Evolutionary conservation across 2,797 vertebrate species (phyloP).

Genomic region (Tapirus indicus): DNA sequence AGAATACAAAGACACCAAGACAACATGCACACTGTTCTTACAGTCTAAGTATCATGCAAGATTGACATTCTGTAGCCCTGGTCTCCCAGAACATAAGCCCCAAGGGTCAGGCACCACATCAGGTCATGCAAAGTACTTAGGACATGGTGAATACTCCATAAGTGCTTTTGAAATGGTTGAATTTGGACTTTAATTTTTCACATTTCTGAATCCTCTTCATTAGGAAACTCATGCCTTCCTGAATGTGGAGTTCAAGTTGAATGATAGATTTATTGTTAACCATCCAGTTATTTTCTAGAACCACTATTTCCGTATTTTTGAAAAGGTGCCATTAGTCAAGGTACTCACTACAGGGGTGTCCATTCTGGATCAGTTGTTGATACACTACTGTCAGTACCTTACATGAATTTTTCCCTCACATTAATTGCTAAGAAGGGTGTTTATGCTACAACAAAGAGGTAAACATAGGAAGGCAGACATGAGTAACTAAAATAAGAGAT

Average conservation of each 20-base stretch:
- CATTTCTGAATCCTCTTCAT: neutral
- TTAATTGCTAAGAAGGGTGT: neutral
- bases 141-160: neutral
- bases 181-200: neutral
- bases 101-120: neutral
- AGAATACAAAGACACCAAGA: neutral
- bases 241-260: neutral
- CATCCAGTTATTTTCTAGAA: neutral
- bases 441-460: neutral
- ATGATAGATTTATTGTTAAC: neutral
- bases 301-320: neutral
- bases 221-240: neutral
- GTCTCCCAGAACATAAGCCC: neutral
- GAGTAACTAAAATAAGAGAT: neutral
- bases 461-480: neutral
- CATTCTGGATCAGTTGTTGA: neutral
- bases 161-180: neutral
- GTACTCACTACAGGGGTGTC: neutral
- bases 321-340: neutral
- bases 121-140: neutral
- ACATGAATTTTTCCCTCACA: neutral
- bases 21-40: neutral
- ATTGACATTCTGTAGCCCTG: too few relatives aligned
- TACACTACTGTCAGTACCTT: neutral
- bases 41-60: neutral